phyloP scores from a whole-genome alignment of 2,797 vertebrate species.

The Danio albolineatus region DNA sequence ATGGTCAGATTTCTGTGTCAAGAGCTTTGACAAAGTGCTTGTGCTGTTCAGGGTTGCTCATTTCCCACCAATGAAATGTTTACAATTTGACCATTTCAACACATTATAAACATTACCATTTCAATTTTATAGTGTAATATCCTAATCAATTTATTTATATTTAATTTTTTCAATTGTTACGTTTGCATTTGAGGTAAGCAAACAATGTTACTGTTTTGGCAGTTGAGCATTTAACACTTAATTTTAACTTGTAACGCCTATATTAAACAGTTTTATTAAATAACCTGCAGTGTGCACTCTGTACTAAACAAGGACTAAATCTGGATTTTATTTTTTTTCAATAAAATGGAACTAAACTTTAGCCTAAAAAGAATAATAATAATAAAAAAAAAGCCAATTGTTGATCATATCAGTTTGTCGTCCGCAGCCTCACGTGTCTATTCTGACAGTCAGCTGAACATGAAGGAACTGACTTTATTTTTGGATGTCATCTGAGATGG shows the following conservation, averaged over 20 bases:
- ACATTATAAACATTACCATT: too few relatives aligned
- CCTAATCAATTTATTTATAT: too few relatives aligned
- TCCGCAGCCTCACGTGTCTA: not conserved
- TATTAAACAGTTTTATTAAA: too few relatives aligned
- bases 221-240: too few relatives aligned
- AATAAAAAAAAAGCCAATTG: not conserved
- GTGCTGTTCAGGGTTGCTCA: not conserved
- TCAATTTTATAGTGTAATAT: too few relatives aligned
- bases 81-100: not conserved
- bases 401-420: not conserved
- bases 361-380: not conserved
- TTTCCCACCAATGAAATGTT: not conserved
- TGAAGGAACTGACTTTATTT: slow-evolving; percentile 57
- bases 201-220: too few relatives aligned
- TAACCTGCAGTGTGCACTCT: too few relatives aligned
- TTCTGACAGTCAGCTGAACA: slow-evolving; percentile 3
- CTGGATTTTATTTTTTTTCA: not conserved
- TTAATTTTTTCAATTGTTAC: too few relatives aligned
- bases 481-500: slow-evolving; percentile 52
- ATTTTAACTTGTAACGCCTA: not conserved
- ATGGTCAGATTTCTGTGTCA: not conserved
- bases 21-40: not conserved
- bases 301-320: not conserved
- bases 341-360: not conserved
- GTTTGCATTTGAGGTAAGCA: too few relatives aligned